Base-by-base conservation (phyloP, 2,797 vertebrate species). In the Clamator glandarius region DNA sequence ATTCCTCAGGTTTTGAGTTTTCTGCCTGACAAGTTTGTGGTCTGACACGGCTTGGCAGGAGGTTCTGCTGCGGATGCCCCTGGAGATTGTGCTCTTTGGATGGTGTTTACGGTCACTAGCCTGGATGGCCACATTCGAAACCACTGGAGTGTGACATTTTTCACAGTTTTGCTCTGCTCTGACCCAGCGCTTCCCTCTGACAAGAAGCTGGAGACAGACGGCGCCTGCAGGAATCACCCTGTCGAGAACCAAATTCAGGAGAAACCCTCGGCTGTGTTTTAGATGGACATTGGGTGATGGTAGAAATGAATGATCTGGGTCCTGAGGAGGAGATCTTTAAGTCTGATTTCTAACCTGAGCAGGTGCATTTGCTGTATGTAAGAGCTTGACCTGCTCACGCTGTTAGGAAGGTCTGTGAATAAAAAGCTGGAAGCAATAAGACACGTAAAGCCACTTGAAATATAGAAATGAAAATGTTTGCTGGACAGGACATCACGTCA, bases 141-240 rank as follows among this genome's bases (percentile, higher is more conserved):
- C 63, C 16, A 5, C 42, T 9, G 42, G 36, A 50, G 35, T 78
- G 80, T 54, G 86, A 69, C 41, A 46, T 51, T 82, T 63, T 20
- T 42, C 48, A 15, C 19, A 3, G 35, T 2, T 58, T 8, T 28
- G 58, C 39, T 33, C 64, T 35, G n/a, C 67, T 69, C 72, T 8
- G 26, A 63, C 28, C 36, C 8, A 2, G 39, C 3, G 5, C 57
- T 50, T 41, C 64, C 58, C 70, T 59, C 31, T 1, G 2, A 17
- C 52, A 77, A 28, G 51, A 77, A 58, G 36, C 76, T 66, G 55
- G 55, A 68, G 67, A n/a, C 29, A 48, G 74, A 18, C 0, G 3
- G 57, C 0, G 3, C 42, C 70, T 16, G 42, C 0, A 1, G 89
- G 26, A 42, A 39, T n/a, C 11, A 6, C 12, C 39, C 70, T 3